Evolutionary conservation across 2,797 vertebrate genomes (phyloP).

Genomic region (Squalus acanthias): DNA sequence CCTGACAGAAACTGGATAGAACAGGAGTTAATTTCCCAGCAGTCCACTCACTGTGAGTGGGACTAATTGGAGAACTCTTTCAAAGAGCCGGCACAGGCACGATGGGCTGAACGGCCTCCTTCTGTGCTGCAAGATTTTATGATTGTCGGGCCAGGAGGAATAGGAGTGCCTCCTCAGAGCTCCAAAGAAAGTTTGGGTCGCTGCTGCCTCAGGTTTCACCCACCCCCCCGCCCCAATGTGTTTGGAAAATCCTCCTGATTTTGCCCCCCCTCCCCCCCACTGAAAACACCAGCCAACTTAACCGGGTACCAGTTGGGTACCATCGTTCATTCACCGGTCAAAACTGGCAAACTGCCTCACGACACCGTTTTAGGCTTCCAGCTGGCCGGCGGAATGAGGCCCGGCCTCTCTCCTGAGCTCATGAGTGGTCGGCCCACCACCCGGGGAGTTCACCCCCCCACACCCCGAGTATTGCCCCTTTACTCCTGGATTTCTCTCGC

Average conservation of each 20-base stretch:
- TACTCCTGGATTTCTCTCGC: background rate
- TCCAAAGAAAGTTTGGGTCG: background rate
- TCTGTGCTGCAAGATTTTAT: background rate
- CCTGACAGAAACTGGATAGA: background rate
- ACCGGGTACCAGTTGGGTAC: background rate
- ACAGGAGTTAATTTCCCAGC: background rate
- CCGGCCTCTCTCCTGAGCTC: no score
- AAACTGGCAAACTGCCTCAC: no score
- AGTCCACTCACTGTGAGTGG: background rate
- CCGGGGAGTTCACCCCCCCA: no score
- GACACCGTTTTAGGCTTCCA: no score
- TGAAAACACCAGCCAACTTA: background rate
- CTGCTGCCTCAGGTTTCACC: no score
- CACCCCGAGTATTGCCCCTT: background rate
- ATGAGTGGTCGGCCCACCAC: no score
- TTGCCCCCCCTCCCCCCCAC: background rate
- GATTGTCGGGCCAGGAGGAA: background rate
- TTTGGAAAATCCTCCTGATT: background rate
- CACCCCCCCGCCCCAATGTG: background rate
- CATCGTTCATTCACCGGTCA: background rate
- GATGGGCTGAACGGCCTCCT: background rate
- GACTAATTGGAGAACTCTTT: background rate
- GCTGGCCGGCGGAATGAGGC: no score
- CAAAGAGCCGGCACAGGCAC: background rate
- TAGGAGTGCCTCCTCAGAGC: background rate